Evolutionary conservation across 1,140 invertebrate genomes (phyloP).

Genomic region (Drosophila arawakana): DNA sequence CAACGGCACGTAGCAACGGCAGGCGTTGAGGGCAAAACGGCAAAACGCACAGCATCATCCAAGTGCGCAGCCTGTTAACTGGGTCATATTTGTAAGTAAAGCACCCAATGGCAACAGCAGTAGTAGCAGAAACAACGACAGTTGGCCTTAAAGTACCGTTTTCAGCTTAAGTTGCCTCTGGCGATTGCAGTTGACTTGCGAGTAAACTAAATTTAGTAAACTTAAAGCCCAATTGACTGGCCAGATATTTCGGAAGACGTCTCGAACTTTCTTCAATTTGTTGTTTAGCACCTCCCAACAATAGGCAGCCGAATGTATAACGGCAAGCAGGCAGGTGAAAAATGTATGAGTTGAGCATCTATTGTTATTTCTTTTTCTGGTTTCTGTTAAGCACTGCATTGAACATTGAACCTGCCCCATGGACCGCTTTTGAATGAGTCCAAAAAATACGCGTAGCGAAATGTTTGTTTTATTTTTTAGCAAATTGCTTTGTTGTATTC

Average conservation of each 20-base stretch:
- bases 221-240: conserved; percentile 43
- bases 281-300: conserved; percentile 68
- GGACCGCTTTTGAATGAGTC: conserved; percentile 59
- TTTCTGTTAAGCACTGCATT: conserved; percentile 10
- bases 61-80: conserved; percentile 57
- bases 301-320: conserved; percentile 46
- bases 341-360: conserved; percentile 47
- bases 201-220: conserved; percentile 31
- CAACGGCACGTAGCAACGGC: conserved; percentile 43
- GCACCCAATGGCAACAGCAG: conserved; percentile 41
- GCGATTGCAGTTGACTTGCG: conserved; percentile 58
- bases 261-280: conserved; percentile 73
- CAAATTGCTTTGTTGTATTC: conserved; percentile 77
- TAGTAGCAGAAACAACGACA: neutral
- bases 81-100: conserved; percentile 83
- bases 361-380: conserved; percentile 41
- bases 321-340: conserved; percentile 57
- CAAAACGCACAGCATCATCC: conserved; percentile 43
- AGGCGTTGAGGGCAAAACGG: conserved; percentile 41
- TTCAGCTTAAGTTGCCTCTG: conserved; percentile 26
- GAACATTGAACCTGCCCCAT: conserved; percentile 34
- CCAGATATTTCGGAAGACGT: conserved; percentile 26
- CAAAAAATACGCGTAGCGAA: conserved; percentile 69
- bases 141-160: conserved; percentile 56
- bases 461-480: conserved; percentile 81